Conservation (phyloP, 1,140 invertebrate genomes). For the Ruditapes philippinarum region DNA sequence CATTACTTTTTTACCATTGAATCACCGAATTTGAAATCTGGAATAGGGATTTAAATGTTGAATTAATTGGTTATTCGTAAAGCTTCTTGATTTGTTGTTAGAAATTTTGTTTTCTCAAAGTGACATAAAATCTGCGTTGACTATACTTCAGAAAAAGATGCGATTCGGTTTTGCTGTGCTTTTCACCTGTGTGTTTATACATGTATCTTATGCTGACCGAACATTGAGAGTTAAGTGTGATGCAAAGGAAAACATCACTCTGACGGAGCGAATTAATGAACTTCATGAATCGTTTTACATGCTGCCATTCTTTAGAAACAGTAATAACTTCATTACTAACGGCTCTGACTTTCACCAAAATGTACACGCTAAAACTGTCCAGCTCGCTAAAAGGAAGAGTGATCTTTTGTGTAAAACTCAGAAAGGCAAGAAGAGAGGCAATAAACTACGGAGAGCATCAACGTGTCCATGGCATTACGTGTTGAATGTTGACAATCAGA, state of each 20-base stretch:
- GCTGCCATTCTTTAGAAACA: not conserved
- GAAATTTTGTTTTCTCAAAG: too few relatives aligned
- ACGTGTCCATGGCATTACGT: constrained; percentile 54
- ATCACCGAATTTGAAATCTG: too few relatives aligned
- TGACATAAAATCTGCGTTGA: too few relatives aligned
- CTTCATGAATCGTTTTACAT: constrained; percentile 35
- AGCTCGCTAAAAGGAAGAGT: not conserved
- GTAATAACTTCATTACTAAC: not conserved
- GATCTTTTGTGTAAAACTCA: not conserved
- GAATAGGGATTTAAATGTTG: too few relatives aligned
- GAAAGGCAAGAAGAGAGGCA: too few relatives aligned
- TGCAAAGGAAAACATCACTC: not conserved
- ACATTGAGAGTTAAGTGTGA: not conserved
- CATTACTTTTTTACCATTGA: too few relatives aligned
- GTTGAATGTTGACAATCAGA: not conserved
- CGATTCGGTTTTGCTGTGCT: too few relatives aligned
- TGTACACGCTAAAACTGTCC: not conserved
- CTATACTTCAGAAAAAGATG: too few relatives aligned
- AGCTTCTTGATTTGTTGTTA: too few relatives aligned
- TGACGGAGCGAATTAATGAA: not conserved
- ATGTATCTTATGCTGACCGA: too few relatives aligned
- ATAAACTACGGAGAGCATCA: not conserved
- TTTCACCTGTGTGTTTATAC: too few relatives aligned
- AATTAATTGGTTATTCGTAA: too few relatives aligned
- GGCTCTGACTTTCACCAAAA: not conserved